Percentiles rank a stretch among this genome's conserved stretches.
Evolutionary conservation across 2,888 invertebrate genomes (phyloP).

Genomic region (Platypus cylindrus): DNA sequence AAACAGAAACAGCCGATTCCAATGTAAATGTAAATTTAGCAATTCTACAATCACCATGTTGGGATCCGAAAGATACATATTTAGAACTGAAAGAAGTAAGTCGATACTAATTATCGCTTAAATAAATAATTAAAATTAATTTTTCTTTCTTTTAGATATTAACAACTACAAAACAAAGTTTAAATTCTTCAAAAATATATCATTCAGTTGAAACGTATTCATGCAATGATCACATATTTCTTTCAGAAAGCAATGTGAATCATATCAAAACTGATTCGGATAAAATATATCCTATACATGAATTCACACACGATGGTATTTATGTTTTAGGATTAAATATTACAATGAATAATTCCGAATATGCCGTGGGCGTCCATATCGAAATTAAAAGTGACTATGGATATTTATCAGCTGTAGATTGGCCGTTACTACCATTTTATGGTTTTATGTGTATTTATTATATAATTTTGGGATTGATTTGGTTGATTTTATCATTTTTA

Average conservation of each 20-base stretch:
- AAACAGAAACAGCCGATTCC: conserved; percentile 27
- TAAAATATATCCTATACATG: conserved; percentile 36
- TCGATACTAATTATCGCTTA: no score
- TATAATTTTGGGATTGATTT: conserved; percentile 65
- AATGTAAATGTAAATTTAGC: conserved; percentile 40
- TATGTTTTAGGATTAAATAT: conserved; percentile 50
- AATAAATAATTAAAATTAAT: no score
- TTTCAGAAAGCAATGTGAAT: conserved; percentile 21
- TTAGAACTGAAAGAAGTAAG: conserved; percentile 27
- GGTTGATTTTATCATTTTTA: conserved; percentile 70
- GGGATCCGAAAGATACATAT: conserved; percentile 35
- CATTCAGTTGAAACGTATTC: conserved; percentile 20
- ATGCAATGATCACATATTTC: conserved; percentile 30
- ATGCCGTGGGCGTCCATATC: conserved; percentile 48
- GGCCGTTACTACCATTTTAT: conserved; percentile 82
- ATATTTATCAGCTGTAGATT: conserved; percentile 79
- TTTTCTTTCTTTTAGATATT: conserved; percentile 17
- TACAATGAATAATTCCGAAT: conserved; percentile 34
- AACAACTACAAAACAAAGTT: conserved; percentile 10
- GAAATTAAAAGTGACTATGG: conserved; percentile 67
- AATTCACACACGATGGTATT: conserved; percentile 55
- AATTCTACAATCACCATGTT: conserved; percentile 44
- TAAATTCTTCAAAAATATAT: conserved; percentile 17
- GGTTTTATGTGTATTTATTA: conserved; percentile 83
- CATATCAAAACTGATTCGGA: conserved; percentile 20